Base-by-base conservation (phyloP, 2,797 vertebrate species). In the Amphiprion clarkii region DNA sequence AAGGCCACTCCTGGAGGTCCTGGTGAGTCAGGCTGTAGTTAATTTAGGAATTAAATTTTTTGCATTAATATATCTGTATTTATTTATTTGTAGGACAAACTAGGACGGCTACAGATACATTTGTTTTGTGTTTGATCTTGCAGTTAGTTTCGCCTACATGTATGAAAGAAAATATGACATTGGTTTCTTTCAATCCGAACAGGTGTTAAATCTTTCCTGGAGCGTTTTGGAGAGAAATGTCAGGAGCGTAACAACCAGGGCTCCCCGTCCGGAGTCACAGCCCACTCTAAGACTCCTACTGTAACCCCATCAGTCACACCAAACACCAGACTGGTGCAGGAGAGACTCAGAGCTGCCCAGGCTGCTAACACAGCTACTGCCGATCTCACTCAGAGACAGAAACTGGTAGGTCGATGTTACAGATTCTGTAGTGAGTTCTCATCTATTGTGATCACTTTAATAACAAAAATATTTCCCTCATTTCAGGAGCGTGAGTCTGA, bases 401-500 rank as follows among this genome's bases (percentile, higher is more conserved):
- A 97, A 84, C 93, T 96, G 96, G 98, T 97, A 81, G 7, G 84
- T 65, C 12, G 1, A 66, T 16, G 21, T 58, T n/a, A 12, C 0
- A 17, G 1, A 4, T 23, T 6, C 21, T 7, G 0, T n/a, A 9
- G 12, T 25, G 5, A 16, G 1, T 48, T 5, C 0, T 11, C 44
- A 13, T 59, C 36, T 44, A 7, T 48, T 49, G 9, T 19, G 3
- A 16, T 40, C 0, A 39, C 2, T 27, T 13, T 3, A 14, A 40
- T 0, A 21, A 2, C 31, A 31, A 53, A 66, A 25, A 1, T 6
- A 5, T 9, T 0, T 14, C 1, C 1, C 4, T 16, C 0, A 7
- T 79, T 88, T 71, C 83, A 99, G 98, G 97, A 98, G 82, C 96
- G 98, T 36, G 96, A 99, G 71, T 92, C 92, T 63, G 98, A 99